Evolutionary conservation across 1,140 invertebrate genomes (phyloP).

Genomic region (Cydia fagiglandana): DNA sequence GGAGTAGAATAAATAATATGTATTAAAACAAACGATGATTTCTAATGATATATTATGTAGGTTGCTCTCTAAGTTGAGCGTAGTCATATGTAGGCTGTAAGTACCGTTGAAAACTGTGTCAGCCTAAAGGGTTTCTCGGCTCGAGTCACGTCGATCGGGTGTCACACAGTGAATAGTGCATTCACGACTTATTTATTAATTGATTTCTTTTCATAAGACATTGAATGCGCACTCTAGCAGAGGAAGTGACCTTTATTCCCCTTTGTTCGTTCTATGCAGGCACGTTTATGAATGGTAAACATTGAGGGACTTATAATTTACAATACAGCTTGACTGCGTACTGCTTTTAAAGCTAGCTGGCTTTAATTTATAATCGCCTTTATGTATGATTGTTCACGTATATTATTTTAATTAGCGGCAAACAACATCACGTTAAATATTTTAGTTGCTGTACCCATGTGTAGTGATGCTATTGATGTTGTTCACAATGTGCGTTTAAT

Average conservation of each 20-base stretch:
- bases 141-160: slow-evolving; percentile 43
- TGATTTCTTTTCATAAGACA: slow-evolving; percentile 54
- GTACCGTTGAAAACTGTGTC: slow-evolving; percentile 25
- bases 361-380: slow-evolving; percentile 23
- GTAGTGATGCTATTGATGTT: too few species aligned
- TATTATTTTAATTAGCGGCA: slow-evolving; percentile 7
- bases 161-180: slow-evolving; percentile 50
- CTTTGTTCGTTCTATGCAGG: slow-evolving; percentile 31
- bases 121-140: slow-evolving; percentile 37
- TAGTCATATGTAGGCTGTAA: not conserved
- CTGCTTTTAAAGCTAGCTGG: not conserved
- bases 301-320: slow-evolving; percentile 7
- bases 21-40: not conserved
- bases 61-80: not conserved
- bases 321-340: slow-evolving; percentile 3
- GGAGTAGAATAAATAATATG: too few species aligned
- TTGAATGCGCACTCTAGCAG: slow-evolving; percentile 45
- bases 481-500: too few species aligned
- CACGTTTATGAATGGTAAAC: slow-evolving; percentile 30
- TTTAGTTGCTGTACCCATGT: not conserved
- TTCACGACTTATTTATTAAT: slow-evolving; percentile 52
- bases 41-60: not conserved
- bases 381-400: not conserved
- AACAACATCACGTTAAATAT: not conserved
- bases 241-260: slow-evolving; percentile 45